phyloP scores from a whole-genome alignment of 2,888 invertebrate genomes.

The Chrysina gloriosa region DNA sequence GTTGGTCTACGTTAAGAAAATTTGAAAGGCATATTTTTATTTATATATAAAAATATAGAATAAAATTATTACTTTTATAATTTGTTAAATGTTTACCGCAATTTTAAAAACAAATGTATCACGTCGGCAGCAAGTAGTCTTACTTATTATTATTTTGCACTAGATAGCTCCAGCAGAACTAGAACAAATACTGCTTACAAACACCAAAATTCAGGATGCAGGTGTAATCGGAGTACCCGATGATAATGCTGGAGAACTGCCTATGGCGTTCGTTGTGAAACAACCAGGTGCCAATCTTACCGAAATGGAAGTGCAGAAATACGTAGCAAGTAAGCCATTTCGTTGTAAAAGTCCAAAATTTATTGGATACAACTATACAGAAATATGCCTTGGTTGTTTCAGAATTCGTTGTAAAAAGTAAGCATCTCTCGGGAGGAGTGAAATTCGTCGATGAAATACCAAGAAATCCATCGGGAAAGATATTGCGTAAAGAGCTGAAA shows the following conservation, averaged over 20 bases:
- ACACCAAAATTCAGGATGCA: conserved; percentile 79
- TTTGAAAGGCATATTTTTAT: too few species aligned
- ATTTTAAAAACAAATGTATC: background rate
- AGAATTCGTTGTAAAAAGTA: conserved; percentile 70
- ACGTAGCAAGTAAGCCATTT: conserved; percentile 63
- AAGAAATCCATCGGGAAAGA: conserved; percentile 66
- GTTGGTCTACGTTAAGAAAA: too few species aligned
- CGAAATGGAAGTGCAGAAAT: conserved; percentile 62
- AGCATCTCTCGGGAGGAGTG: conserved; percentile 75
- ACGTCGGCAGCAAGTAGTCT: background rate
- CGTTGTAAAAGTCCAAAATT: conserved; percentile 13
- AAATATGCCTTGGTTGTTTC: too few species aligned
- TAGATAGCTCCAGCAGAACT: conserved; percentile 83
- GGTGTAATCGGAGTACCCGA: conserved; percentile 86
- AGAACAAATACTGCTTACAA: conserved; percentile 82
- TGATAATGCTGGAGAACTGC: conserved; percentile 80
- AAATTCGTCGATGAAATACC: conserved; percentile 66
- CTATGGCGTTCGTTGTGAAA: conserved; percentile 80
- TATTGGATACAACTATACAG: too few species aligned
- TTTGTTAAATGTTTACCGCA: too few species aligned
- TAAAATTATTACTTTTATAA: too few species aligned
- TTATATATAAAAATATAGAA: too few species aligned
- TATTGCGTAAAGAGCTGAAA: conserved; percentile 62
- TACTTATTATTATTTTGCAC: background rate
- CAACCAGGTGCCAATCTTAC: conserved; percentile 68